phyloP scores from a whole-genome alignment of 2,797 vertebrate genomes.

The Pseudotriccus pelzelni region DNA sequence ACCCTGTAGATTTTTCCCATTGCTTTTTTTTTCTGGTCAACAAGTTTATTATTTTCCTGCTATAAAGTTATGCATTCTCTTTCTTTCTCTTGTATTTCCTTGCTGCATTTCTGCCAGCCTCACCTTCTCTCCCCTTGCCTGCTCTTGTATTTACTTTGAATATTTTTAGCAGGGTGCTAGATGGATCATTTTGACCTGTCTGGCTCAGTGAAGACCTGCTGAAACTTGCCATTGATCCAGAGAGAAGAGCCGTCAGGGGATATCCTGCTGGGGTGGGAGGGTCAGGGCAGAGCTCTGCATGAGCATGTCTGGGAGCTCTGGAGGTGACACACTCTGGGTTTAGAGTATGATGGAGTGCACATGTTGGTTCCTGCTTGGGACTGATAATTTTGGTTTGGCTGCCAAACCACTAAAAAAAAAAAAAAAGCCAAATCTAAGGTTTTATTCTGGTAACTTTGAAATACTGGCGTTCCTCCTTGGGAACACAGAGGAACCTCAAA shows the following conservation, averaged over 20 bases:
- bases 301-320: neutral
- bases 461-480: neutral
- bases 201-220: slow-evolving; percentile 3
- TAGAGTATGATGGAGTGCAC: neutral
- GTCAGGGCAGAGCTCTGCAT: neutral
- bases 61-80: neutral
- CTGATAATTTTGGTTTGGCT: neutral
- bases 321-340: neutral
- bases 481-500: neutral
- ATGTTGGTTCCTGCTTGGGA: neutral
- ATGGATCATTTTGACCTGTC: slow-evolving; percentile 12
- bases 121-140: neutral
- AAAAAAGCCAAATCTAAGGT: neutral
- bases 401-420: neutral
- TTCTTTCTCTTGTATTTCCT: neutral
- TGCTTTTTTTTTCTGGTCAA: neutral
- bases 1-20: neutral
- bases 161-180: neutral
- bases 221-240: neutral
- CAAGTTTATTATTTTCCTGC: neutral
- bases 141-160: neutral
- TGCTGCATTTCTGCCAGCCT: neutral
- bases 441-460: neutral
- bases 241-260: neutral
- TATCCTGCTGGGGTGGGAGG: neutral